Evolutionary conservation across 1,140 invertebrate species (phyloP), one percentile per base, ranked within the genome.

Genomic region (Bombus cullumanus): DNA sequence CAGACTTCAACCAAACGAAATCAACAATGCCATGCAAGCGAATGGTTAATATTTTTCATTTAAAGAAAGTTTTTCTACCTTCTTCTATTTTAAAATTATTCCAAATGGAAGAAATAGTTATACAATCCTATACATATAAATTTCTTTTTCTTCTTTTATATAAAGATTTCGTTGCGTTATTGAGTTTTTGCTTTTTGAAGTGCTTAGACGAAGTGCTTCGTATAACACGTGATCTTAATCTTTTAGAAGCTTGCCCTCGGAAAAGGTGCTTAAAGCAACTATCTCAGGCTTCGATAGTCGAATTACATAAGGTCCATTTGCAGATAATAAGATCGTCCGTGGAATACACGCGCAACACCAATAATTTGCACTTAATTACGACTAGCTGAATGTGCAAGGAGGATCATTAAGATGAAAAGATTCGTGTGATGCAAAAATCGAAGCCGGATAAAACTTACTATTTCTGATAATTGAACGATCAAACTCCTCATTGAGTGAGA

Each of bases 1-100:
- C 28, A 95, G 96, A 91, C 90, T 97, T n/a, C 95, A 96, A 71
- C 96, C 96, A 1, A 96, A 95, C 89, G 96, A 97, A 90, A 96
- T 96, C 81, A 94, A 94, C 12, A 96, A 94, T 89, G 96, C 95
- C 39, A 93, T 96, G n/a, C 93, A 94, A 64, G 92, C 86, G 82
- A 85, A 90, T 68, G 92, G 93, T 93, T 43, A 91, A 87, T 91
- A 86, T 28, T 37, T 37, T 31, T 43, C 66, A 39, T 28, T 66
- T 15, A 18, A 18, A 66, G 15, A 15, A 8, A 31, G 2, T 13
- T 4, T 10, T 2, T 1, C 3, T 5, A 39, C 3, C 18, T 9
- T 4, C 25, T 4, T 28, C 9, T 1, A 15, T 22, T 10, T 37
- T 43, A 1, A 6, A 53, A 8, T 53, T 53, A 22, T 53, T 10